Evolutionary conservation across 35 echinoderm and acorn worm species (phyloP), one percentile per base, ranked within the genome.

Genomic region (Patiria miniata): DNA sequence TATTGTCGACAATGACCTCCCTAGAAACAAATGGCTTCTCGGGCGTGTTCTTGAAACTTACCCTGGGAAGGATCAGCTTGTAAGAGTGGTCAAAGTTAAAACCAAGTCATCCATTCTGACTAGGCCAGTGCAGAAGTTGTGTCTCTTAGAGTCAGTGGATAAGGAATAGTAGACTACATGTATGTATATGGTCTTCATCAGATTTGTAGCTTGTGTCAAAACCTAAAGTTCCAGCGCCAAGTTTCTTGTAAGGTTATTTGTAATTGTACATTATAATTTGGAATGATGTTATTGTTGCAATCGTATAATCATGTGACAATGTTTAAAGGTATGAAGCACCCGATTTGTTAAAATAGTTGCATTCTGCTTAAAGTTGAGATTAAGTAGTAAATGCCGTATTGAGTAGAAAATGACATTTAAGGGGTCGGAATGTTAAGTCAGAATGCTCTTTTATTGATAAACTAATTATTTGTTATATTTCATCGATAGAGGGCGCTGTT

Each of bases 11-110:
- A 50, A 86, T 14, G 52, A 83, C 1, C 28, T 76, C 52, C 82
- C 82, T 15, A 76, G 82, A 12, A 91, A 91, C 18, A 91, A 77
- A 22, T 91, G 89, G 61, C 10, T 77, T 1, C 9, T 91, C 9
- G 89, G 89, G 19, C 81, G 61, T 9, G 65, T 91, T 37, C 0
- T 28, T 3, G 81, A 85, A 56, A 91, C 81, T 6, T 79, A 85
- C 69, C 81, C 65, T 19, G 89, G 81, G 28, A 90, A 83, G 39
- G 79, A 83, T 65, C 52, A 52, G 16, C 19, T 90, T 14, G 87
- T 90, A 7, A 56, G 79, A 54, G 29, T 26, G 14, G 85, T 52
- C 68, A 87, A 87, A 40, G 61, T 87, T 14, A 87, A 80, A 21
- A 78, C 39, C 6, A 37, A 78, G 34, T 51, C 85, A 8, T 51